Conservation (phyloP, 2,113 vertebrate species). For the Callipepla squamata region DNA sequence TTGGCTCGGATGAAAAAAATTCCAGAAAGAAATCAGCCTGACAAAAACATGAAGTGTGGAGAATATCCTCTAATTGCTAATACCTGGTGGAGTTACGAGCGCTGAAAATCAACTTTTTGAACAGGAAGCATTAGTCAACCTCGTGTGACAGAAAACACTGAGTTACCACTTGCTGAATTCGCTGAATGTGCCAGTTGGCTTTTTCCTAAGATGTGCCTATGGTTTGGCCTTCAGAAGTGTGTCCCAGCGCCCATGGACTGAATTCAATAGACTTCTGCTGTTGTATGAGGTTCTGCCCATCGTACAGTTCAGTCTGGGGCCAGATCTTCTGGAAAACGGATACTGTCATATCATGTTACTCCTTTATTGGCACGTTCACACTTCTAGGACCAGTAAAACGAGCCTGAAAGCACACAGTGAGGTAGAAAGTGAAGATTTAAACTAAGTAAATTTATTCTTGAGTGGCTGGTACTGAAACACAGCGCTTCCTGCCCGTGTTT, state of each 20-base stretch:
- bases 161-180: background rate
- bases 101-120: background rate
- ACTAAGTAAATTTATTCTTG: background rate
- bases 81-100: background rate
- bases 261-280: background rate
- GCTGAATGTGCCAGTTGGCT: background rate
- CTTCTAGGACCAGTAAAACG: background rate
- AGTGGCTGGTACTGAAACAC: conserved; percentile 28
- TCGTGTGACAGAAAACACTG: background rate
- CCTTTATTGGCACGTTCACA: background rate
- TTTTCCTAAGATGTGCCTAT: background rate
- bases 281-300: rapidly evolving
- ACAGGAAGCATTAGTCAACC: background rate
- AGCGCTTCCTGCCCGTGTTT: conserved; percentile 32
- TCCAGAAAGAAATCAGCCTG: background rate
- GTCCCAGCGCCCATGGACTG: background rate
- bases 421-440: conserved; percentile 1
- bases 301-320: background rate
- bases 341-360: background rate
- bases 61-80: background rate
- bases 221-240: background rate
- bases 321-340: background rate
- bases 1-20: background rate
- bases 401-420: background rate
- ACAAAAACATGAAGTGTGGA: background rate